Evolutionary conservation across 2,888 invertebrate species (phyloP).

Genomic region (Oligia strigilis): DNA sequence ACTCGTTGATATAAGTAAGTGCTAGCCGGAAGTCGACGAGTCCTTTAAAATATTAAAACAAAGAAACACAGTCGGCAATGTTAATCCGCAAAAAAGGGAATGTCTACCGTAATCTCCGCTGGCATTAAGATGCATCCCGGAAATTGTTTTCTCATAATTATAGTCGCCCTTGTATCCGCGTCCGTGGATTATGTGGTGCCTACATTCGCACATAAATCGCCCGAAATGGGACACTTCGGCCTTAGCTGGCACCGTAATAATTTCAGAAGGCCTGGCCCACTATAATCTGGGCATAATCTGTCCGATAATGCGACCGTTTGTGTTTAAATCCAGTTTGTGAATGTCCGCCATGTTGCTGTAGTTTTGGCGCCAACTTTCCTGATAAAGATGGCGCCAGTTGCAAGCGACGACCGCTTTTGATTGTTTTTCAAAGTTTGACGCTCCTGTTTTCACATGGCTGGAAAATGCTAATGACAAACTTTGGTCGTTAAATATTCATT

Average conservation of each 20-base stretch:
- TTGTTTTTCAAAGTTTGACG: slow-evolving; percentile 70
- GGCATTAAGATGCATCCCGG: slow-evolving; percentile 87
- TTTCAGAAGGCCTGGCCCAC: slow-evolving; percentile 85
- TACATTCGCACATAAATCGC: slow-evolving; percentile 90
- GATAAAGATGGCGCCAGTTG: slow-evolving; percentile 83
- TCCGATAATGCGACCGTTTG: slow-evolving; percentile 88
- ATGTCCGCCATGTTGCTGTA: slow-evolving; percentile 81
- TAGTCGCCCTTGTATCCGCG: slow-evolving; percentile 80
- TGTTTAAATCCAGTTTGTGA: slow-evolving; percentile 85
- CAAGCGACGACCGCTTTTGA: slow-evolving; percentile 69
- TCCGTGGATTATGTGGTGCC: slow-evolving; percentile 84
- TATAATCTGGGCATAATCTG: slow-evolving; percentile 90
- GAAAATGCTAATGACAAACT: slow-evolving; percentile 66
- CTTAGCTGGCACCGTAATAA: slow-evolving; percentile 89
- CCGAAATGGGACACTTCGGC: slow-evolving; percentile 88
- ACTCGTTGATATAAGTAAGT: slow-evolving; percentile 4
- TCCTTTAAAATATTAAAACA: slow-evolving; percentile 64
- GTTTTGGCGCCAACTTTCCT: slow-evolving; percentile 82
- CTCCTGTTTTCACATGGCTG: slow-evolving; percentile 61
- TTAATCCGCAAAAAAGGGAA: slow-evolving; percentile 72
- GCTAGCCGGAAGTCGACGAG: slow-evolving; percentile 39
- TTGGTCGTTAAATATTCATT: slow-evolving; percentile 63
- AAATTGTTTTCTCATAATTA: slow-evolving; percentile 91
- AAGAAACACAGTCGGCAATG: slow-evolving; percentile 60
- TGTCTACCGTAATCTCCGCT: slow-evolving; percentile 81